Conservation (phyloP, 2,888 invertebrate species). For the Drosophila paranaensis region DNA sequence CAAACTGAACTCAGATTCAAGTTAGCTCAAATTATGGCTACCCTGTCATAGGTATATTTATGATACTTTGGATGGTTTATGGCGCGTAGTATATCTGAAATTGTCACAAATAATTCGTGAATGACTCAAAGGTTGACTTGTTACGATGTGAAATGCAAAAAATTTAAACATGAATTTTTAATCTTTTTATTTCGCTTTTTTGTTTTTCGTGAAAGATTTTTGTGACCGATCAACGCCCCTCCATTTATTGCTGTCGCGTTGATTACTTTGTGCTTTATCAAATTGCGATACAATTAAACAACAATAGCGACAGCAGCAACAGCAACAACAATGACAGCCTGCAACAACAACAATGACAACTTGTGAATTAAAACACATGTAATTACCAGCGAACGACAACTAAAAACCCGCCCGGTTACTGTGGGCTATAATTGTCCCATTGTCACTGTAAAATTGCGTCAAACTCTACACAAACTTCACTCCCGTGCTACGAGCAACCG, state of each 20-base stretch:
- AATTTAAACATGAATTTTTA: slow-evolving; percentile 9
- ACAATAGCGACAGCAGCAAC: slow-evolving; percentile 48
- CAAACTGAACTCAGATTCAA: background rate
- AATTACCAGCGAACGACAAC: slow-evolving; percentile 51
- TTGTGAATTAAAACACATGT: slow-evolving; percentile 59
- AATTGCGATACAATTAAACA: slow-evolving; percentile 51
- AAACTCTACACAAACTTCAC: slow-evolving; percentile 26
- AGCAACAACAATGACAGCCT: slow-evolving; percentile 51
- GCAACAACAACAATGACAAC: slow-evolving; percentile 49
- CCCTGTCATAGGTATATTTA: background rate
- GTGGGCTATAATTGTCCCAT: slow-evolving; percentile 60
- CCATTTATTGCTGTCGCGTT: slow-evolving; percentile 13
- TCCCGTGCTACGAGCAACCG: slow-evolving; percentile 36
- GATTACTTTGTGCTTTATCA: slow-evolving; percentile 26
- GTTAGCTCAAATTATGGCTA: background rate
- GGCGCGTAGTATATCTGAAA: background rate
- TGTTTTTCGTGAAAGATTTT: slow-evolving; percentile 20
- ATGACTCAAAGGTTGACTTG: slow-evolving; percentile 31
- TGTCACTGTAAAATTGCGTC: slow-evolving; percentile 55
- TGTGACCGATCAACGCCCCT: slow-evolving; percentile 42
- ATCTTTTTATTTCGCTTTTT: background rate
- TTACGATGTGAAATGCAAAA: slow-evolving; percentile 24
- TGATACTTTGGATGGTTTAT: slow-evolving; percentile 4
- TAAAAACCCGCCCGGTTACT: slow-evolving; percentile 45
- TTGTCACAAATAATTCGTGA: slow-evolving; percentile 16